Evolutionary conservation across 2,888 invertebrate genomes (phyloP).

Genomic region (Helobdella robusta): DNA sequence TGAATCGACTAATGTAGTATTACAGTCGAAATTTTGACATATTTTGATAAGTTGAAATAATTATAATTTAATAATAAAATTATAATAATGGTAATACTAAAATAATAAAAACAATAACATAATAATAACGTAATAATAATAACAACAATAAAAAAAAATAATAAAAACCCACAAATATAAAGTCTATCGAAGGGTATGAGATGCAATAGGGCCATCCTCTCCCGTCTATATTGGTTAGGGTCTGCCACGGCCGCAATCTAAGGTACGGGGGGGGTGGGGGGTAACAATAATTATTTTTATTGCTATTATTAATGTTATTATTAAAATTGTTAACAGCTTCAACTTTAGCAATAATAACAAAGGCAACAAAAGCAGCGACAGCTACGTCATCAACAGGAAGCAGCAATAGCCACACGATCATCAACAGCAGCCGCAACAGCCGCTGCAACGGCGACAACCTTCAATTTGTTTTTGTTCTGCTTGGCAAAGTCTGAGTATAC

Average conservation of each 20-base stretch:
- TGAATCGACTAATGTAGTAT: no score
- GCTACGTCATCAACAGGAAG: not conserved
- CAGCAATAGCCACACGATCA: not conserved
- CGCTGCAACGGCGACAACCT: not conserved
- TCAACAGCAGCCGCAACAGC: not conserved
- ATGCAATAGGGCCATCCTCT: slow-evolving; percentile 21
- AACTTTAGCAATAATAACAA: not conserved
- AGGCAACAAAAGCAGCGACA: no score
- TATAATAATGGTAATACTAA: no score
- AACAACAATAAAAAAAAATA: not conserved
- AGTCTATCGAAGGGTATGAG: slow-evolving; percentile 22
- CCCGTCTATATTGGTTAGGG: slow-evolving; percentile 22
- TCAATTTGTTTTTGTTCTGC: not conserved
- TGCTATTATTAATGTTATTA: not conserved
- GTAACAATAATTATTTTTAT: not conserved
- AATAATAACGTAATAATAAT: no score
- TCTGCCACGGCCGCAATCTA: slow-evolving; percentile 20
- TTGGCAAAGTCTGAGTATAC: slow-evolving; percentile 19
- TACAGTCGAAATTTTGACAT: no score
- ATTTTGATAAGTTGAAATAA: no score
- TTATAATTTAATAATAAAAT: no score
- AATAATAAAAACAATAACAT: no score
- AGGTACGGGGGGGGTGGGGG: not conserved
- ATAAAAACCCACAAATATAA: slow-evolving; percentile 13
- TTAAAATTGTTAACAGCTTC: not conserved